Evolutionary conservation across 2,797 vertebrate genomes (phyloP).

Genomic region (Peromyscus attwateri): DNA sequence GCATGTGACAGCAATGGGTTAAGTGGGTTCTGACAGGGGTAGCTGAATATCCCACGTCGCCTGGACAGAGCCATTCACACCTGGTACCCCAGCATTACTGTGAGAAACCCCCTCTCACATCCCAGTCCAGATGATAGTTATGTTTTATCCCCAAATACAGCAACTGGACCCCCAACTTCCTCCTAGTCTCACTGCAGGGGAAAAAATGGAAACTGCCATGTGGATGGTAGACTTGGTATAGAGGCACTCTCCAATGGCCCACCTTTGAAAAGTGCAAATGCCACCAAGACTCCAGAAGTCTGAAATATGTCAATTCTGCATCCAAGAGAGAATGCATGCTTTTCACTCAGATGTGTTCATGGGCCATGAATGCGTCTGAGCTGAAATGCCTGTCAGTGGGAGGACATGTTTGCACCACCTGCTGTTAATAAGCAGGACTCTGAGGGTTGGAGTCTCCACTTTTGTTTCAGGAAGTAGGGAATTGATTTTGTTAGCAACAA

Average conservation of each 20-base stretch:
- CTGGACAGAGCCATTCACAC: background rate
- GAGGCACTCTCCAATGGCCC: background rate
- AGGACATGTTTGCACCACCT: background rate
- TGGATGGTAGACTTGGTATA: too few species aligned
- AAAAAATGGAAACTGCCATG: accelerated
- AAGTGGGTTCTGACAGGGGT: background rate
- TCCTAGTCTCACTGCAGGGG: background rate
- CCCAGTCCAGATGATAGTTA: background rate
- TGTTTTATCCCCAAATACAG: background rate
- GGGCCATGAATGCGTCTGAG: background rate
- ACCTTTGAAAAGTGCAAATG: background rate
- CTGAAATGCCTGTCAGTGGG: background rate
- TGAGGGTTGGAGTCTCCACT: background rate
- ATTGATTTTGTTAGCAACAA: background rate
- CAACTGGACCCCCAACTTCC: background rate
- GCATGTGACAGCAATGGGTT: background rate
- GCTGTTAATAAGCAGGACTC: background rate
- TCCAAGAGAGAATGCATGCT: background rate
- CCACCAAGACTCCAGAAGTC: background rate
- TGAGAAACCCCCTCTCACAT: background rate
- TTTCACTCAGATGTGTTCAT: background rate
- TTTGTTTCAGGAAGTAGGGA: background rate
- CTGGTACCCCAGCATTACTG: background rate
- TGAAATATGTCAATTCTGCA: background rate
- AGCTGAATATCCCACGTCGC: background rate